Conservation (phyloP, 2,113 vertebrate genomes). For the Heterotis niloticus region DNA sequence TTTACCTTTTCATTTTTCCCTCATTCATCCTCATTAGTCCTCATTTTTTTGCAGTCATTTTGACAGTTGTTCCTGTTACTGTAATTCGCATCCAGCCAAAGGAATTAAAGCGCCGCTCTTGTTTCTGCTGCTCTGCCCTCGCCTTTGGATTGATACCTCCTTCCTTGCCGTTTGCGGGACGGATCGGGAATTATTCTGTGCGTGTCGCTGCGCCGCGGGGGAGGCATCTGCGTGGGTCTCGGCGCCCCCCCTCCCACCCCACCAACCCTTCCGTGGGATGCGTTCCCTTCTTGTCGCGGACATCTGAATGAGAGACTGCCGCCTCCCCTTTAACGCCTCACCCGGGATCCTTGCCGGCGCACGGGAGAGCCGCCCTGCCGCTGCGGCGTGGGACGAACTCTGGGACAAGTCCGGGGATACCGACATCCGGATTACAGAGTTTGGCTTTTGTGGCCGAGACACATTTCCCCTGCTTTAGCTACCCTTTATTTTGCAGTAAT, state of each 20-base stretch:
- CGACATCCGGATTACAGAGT: conserved; percentile 42
- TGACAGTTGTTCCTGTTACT: conserved; percentile 39
- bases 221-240: conserved; percentile 42
- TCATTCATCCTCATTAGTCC: conserved; percentile 38
- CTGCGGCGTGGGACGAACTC: conserved; percentile 35
- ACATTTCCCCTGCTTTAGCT: neutral
- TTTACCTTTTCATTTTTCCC: neutral
- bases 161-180: conserved; percentile 41
- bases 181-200: conserved; percentile 55
- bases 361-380: neutral
- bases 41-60: conserved; percentile 49
- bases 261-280: conserved; percentile 59
- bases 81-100: conserved; percentile 41
- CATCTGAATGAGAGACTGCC: conserved; percentile 49
- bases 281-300: conserved; percentile 44
- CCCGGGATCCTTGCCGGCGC: conserved; percentile 26
- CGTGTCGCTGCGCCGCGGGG: conserved; percentile 32
- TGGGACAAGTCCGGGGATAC: conserved; percentile 47
- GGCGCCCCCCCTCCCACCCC: too few species aligned
- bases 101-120: conserved; percentile 43
- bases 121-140: conserved; percentile 31
- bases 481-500: conserved; percentile 11
- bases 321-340: conserved; percentile 38
- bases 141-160: conserved; percentile 50
- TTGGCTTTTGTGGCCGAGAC: conserved; percentile 25